These are phyloP conservation scores for Scolanthus callimorphus DNA, from an alignment of 92 coral and sea anemone genomes.

Conservation along the genomic window DNA sequence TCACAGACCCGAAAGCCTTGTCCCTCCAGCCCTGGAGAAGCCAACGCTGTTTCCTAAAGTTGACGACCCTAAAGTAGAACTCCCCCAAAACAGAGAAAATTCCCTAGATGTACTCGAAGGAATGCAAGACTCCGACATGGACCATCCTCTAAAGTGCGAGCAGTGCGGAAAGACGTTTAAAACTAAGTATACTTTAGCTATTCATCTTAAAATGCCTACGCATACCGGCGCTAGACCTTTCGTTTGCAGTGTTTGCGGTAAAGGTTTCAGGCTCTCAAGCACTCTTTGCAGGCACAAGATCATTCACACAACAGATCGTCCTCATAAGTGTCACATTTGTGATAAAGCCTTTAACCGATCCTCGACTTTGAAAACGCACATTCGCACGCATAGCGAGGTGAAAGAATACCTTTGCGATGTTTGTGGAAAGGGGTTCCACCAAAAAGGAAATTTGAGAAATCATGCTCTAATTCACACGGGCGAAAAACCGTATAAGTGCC, in stretches of 20 bases:
- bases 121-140: constrained; percentile 21
- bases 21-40: neutral
- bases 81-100: constrained; percentile 9
- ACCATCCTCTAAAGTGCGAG: constrained; percentile 63
- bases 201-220: constrained; percentile 85
- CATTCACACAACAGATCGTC: constrained; percentile 79
- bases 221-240: constrained; percentile 84
- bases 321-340: constrained; percentile 81
- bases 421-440: constrained; percentile 90
- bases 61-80: constrained; percentile 1
- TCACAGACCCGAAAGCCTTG: neutral
- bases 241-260: constrained; percentile 81
- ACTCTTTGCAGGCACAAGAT: constrained; percentile 88
- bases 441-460: constrained; percentile 84
- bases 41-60: neutral
- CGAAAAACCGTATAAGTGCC: constrained; percentile 80
- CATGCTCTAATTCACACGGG: constrained; percentile 85
- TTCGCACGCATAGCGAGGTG: constrained; percentile 75
- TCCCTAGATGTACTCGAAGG: constrained; percentile 8
- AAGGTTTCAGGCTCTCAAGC: constrained; percentile 82
- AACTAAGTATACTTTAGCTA: constrained; percentile 82
- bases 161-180: constrained; percentile 86
- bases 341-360: constrained; percentile 84
- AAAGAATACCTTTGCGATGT: constrained; percentile 76
- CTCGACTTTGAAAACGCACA: constrained; percentile 79